Evolutionary conservation across 2,113 vertebrate species (phyloP), one percentile per base, ranked within the genome.

Genomic region (Fulica atra): DNA sequence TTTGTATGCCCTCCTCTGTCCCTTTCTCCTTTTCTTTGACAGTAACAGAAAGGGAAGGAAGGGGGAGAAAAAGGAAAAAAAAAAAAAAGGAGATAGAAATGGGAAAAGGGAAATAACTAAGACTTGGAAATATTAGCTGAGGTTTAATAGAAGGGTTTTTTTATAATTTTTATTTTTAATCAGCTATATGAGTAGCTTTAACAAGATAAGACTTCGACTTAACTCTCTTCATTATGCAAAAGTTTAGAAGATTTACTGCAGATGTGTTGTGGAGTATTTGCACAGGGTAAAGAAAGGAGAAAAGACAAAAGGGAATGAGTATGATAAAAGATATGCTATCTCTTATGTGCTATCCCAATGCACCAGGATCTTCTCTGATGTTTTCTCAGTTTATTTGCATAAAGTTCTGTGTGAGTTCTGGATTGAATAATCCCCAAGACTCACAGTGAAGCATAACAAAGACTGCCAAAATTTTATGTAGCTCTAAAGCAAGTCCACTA

Each of bases 351-450:
- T 66, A 23, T 79, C 79, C 18, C 19, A 69, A 17, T 0, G 8
- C 33, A 40, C 19, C 51, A 42, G 51, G 46, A 81, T 64, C 59
- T 59, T 71, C 68, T 81, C 28, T 78, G 59, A 54, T 36, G 6
- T 69, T 95, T 94, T 87, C 57, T 83, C 44, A 40, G 31, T 76
- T 81, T 87, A 26, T 89, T 91, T 92, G 72, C 26, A 61, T 69
- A 68, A 91, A 87, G 10, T 63, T 76, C 50, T 77, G 38, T 15
- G 6, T 69, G 31, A 79, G 31, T 82, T 80, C 73, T 87, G 53
- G 29, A 25, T 80, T 87, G 60, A 95, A 64, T 60, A 65, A 95
- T 15, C 63, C 24, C 31, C 35, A 74, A 53, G 48, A 81, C 53
- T 79, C 6, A 4, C 10, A 68, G 18, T 0, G 20, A 84, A 92